phyloP scores from a whole-genome alignment of 1,140 invertebrate genomes.

The Drosophila neocordata region DNA sequence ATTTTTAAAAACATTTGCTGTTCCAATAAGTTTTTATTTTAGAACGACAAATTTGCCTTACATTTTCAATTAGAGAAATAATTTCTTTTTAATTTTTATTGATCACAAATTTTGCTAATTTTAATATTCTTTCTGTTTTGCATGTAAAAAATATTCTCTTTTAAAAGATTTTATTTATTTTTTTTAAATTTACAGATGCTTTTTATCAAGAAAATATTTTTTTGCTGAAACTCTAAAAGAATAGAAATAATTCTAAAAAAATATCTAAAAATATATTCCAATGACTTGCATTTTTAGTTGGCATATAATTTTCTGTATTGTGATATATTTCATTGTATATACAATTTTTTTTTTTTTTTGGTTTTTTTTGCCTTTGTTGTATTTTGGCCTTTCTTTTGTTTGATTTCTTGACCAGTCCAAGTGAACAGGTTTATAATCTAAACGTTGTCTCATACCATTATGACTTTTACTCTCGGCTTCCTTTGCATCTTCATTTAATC shows the following conservation, averaged over 20 bases:
- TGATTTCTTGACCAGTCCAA: conserved; percentile 48
- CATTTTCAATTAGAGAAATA: too few species aligned
- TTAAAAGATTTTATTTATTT: too few species aligned
- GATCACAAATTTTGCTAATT: too few species aligned
- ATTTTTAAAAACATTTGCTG: too few species aligned
- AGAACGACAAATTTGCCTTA: too few species aligned
- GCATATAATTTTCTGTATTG: neutral
- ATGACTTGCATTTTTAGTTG: neutral
- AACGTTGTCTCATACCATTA: conserved; percentile 64
- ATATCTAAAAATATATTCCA: neutral
- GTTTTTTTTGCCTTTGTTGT: conserved; percentile 10
- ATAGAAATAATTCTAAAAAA: neutral
- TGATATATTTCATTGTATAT: neutral
- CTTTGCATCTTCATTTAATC: conserved; percentile 76
- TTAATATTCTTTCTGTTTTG: too few species aligned
- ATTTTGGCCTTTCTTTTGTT: conserved; percentile 24
- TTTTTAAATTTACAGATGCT: neutral
- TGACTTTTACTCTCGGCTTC: conserved; percentile 64
- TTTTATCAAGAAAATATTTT: neutral
- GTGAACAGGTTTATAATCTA: conserved; percentile 68
- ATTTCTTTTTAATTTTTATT: too few species aligned
- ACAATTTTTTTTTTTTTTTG: too few species aligned
- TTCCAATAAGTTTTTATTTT: too few species aligned
- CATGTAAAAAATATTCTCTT: too few species aligned
- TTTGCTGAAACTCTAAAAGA: too few species aligned